A percentile compares a stretch with the other conserved stretches of the same genome.
These are phyloP conservation scores for Ctena decussata DNA, from an alignment of 2,888 invertebrate genomes.

Conservation along the genomic window DNA sequence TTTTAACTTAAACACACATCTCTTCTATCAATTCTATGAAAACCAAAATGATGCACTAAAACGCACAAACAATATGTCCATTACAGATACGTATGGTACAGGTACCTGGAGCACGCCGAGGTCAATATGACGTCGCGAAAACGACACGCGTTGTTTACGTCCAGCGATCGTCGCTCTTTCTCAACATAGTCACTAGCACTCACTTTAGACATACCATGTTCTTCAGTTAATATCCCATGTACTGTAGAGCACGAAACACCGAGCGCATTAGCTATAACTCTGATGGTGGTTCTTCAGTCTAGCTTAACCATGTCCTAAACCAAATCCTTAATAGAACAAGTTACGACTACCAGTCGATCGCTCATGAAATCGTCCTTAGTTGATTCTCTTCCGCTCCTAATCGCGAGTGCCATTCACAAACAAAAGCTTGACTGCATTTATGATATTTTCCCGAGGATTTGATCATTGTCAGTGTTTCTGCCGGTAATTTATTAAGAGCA, in stretches of 20 bases:
- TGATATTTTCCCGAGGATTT: neutral
- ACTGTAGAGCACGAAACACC: slow-evolving; percentile 25
- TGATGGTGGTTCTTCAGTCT: slow-evolving; percentile 15
- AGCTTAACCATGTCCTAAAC: slow-evolving; percentile 12
- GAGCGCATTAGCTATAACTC: slow-evolving; percentile 11
- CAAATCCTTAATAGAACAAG: neutral
- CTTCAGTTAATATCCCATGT: too few relatives aligned
- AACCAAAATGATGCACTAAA: too few relatives aligned
- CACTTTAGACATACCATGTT: slow-evolving; percentile 9
- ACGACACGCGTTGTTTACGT: too few relatives aligned
- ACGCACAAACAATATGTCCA: too few relatives aligned
- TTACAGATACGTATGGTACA: too few relatives aligned
- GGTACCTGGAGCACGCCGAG: too few relatives aligned
- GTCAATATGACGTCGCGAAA: too few relatives aligned
- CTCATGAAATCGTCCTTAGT: slow-evolving; percentile 4
- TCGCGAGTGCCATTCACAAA: slow-evolving; percentile 18
- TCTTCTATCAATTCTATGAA: too few relatives aligned
- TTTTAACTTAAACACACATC: too few relatives aligned
- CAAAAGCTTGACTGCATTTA: slow-evolving; percentile 1
- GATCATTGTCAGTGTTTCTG: slow-evolving; percentile 17
- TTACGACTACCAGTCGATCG: neutral
- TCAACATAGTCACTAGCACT: neutral
- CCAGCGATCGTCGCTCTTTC: too few relatives aligned
- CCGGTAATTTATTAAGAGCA: slow-evolving; percentile 11
- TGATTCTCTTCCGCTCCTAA: slow-evolving; percentile 5